Conservation (phyloP, 2,113 vertebrate genomes). For the cattle (Bos taurus) region DNA sequence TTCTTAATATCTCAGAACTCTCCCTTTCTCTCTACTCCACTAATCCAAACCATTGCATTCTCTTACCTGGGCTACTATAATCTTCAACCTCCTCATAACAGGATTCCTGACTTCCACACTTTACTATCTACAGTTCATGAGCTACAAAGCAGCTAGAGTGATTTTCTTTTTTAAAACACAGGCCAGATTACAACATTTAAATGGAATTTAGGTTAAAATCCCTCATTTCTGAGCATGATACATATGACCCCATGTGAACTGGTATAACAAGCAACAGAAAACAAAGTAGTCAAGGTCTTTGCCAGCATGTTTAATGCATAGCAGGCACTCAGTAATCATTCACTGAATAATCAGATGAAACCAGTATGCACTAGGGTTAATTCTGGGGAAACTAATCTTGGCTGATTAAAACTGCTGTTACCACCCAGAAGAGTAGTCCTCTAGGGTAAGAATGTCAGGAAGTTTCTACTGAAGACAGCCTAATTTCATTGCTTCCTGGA, state of each 20-base stretch:
- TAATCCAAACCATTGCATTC: not conserved
- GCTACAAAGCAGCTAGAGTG: not conserved
- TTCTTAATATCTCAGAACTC: not conserved
- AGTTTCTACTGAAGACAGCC: not conserved
- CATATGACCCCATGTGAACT: not conserved
- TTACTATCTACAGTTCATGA: not conserved
- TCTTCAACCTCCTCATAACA: not conserved
- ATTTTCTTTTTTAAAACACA: not conserved
- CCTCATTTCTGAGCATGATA: not conserved
- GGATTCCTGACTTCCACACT: not conserved
- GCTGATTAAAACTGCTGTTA: not conserved
- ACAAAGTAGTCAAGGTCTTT: not conserved
- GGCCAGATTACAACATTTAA: not conserved
- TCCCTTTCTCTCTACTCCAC: not conserved
- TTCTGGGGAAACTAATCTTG: not conserved
- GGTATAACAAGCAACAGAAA: not conserved
- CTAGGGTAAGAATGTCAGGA: not conserved
- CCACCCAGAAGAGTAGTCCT: not conserved
- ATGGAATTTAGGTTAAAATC: not conserved
- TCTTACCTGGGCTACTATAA: not conserved
- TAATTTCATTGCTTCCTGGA: not conserved
- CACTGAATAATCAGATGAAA: constrained; percentile 9
- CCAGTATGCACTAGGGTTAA: not conserved
- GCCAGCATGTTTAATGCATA: not conserved
- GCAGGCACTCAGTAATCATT: not conserved